Conservation (phyloP, 2,797 vertebrate species). For the Bradypodion ventrale region DNA sequence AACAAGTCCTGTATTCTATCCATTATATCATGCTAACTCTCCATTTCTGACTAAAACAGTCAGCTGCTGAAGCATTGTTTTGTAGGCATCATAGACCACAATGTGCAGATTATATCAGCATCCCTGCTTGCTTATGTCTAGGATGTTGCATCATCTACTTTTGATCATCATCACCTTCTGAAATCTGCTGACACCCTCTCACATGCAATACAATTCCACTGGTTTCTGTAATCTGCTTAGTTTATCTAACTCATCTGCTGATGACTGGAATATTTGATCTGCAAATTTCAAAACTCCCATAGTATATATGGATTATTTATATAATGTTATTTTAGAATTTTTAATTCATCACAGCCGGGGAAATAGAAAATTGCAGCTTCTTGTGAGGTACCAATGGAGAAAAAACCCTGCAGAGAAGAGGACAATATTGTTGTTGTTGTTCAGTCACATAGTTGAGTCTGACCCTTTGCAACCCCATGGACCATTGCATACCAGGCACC, state of each 20-base stretch:
- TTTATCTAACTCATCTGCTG: not conserved
- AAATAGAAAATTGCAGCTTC: not conserved
- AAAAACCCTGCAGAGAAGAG: too few relatives aligned
- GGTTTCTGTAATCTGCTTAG: constrained; percentile 7
- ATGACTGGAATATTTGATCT: not conserved
- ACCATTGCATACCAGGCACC: too few relatives aligned
- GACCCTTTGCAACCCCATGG: too few relatives aligned
- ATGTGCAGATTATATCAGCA: not conserved
- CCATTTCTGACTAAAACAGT: not conserved
- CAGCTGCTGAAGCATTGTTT: not conserved
- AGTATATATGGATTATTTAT: not conserved
- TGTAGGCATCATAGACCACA: rapidly evolving
- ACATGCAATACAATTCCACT: not conserved
- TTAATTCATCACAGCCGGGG: not conserved
- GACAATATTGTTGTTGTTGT: too few relatives aligned
- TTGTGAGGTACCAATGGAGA: not conserved
- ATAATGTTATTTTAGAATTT: constrained; percentile 7
- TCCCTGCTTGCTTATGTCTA: not conserved
- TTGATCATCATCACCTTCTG: not conserved
- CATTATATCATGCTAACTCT: not conserved
- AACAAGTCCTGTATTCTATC: not conserved
- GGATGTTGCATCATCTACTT: not conserved
- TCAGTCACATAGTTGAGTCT: not conserved
- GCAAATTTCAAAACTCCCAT: not conserved
- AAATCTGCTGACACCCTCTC: not conserved